Base-by-base conservation (phyloP, 64 coral and sea anemone genomes). In the Montipora sp. region DNA sequence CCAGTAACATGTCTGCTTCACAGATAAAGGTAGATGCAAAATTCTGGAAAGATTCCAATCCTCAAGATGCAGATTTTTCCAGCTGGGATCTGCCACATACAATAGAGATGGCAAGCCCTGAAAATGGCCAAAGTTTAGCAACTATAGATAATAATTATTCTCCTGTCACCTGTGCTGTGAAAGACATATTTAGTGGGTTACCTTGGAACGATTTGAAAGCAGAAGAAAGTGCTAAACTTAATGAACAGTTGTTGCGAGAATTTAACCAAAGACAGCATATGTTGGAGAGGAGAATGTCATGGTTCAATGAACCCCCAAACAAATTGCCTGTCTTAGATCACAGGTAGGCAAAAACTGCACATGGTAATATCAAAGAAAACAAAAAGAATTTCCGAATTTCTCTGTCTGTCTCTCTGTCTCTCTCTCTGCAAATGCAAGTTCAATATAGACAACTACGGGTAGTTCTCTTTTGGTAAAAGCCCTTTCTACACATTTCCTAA, bases 171-270 rank as follows among this genome's bases (percentile, higher is more conserved):
- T 55, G 6, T 3, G 46, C 44, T 7, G 55, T 77, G 46, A 84
- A 81, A 5, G 90, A 92, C 48, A 47, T 92, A 5, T 92, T 92
- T 75, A 92, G 24, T 84, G 90, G 90, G 7, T 83, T 71, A 19
- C 63, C 78, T n/a, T 91, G 76, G 49, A 84, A 63, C 20, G 47
- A 51, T 18, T 21, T 92, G 5, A 63, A 18, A 50, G 45, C 27
- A 27, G 80, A 65, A 44, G 18, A 84, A 48, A 49, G 51, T 48
- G 47, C 21, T 48, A 63, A 84, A 5, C 79, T 84, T 43, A 76
- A 67, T 76, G 47, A 63, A 66, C 72, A 81, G 55, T 85, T 92
- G 50, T 3, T 84, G 50, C 69, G 55, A 21, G 90, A 84, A 47
- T 84, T 75, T 15, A 72, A 53, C 8, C 68, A 84, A 46, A 47